These are phyloP conservation scores for Tiliacea aurago DNA, from an alignment of 2,888 invertebrate species.

Conservation along the genomic window DNA sequence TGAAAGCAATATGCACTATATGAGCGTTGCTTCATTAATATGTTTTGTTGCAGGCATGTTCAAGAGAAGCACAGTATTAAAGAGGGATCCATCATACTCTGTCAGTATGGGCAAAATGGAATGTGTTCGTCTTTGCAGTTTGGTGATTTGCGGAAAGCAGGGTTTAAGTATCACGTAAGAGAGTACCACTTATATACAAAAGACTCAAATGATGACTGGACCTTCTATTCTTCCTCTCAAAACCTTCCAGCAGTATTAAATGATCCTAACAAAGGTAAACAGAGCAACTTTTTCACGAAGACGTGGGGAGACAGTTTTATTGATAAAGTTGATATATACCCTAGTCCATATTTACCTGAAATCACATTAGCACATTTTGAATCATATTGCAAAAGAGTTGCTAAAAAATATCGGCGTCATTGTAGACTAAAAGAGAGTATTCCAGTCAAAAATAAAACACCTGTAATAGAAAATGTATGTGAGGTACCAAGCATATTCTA, in stretches of 20 bases:
- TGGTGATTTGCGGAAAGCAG: conserved; percentile 96
- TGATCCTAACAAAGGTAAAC: conserved; percentile 97
- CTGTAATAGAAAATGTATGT: conserved; percentile 89
- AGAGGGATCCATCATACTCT: conserved; percentile 96
- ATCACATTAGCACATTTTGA: conserved; percentile 96
- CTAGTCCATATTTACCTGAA: conserved; percentile 95
- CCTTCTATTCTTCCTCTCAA: conserved; percentile 97
- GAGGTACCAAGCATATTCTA: conserved; percentile 96
- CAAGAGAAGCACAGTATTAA: conserved; percentile 95
- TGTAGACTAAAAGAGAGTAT: conserved; percentile 88
- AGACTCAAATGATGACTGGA: conserved; percentile 92
- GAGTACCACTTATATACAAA: conserved; percentile 90
- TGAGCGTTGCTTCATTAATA: conserved; percentile 18
- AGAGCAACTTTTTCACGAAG: conserved; percentile 97
- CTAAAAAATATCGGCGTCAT: conserved; percentile 92
- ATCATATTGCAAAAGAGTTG: conserved; percentile 95
- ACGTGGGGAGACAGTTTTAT: conserved; percentile 99
- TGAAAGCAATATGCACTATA: conserved; percentile 5
- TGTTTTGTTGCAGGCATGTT: conserved; percentile 92
- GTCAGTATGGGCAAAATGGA: conserved; percentile 96
- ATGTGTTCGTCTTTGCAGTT: conserved; percentile 96
- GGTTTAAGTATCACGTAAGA: conserved; percentile 96
- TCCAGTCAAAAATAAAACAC: conserved; percentile 82
- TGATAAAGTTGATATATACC: conserved; percentile 94
- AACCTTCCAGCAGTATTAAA: conserved; percentile 98